Evolutionary conservation across 2,113 vertebrate genomes (phyloP), one percentile per base, ranked within the genome.

Genomic region (Aspidoscelis tigris): DNA sequence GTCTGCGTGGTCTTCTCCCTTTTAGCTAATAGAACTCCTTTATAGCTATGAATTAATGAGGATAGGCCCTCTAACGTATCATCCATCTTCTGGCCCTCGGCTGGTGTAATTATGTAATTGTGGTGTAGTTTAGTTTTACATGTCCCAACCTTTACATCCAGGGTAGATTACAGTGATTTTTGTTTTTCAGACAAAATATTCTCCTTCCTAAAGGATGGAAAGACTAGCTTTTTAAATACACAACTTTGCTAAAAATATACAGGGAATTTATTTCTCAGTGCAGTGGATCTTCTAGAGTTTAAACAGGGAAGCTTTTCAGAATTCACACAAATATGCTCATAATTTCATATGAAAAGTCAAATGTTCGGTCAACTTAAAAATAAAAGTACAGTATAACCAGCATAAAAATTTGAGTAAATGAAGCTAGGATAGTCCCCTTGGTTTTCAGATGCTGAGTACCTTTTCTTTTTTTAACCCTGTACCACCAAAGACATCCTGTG

Each of bases 21-120:
- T 77, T 84, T 78, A 61, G 50, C 58, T 78, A n/a, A 70, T 70
- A 70, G 18, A 44, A 22, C 24, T 77, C 10, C 41, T 61, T 53
- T 1, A 1, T 0, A 65, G 22, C 26, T 14, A 4, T 7, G 53
- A 78, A 66, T 81, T 74, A 41, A 41, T 0, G 0, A 68, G 3
- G 2, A 1, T 0, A 3, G 66, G 1, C 22, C 75, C n/a, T 55
- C 44, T 66, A 12, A 47, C 61, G 50, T 50, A 3, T 22, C 70
- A 58, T 9, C 10, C 18, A 21, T 78, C 39, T 78, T 58, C 21
- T 21, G 53, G 41, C 39, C 10, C 47, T 72, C 79, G 71, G 58
- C 68, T 65, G n/a, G 26, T 39, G 58, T 44, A 16, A 58, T 70
- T 61, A 78, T 79, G 20, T 24, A 73, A 66, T 24, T 41, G 55